These are phyloP conservation scores for Corbicula japonica DNA, from an alignment of 2,888 invertebrate genomes.

Conservation along the genomic window DNA sequence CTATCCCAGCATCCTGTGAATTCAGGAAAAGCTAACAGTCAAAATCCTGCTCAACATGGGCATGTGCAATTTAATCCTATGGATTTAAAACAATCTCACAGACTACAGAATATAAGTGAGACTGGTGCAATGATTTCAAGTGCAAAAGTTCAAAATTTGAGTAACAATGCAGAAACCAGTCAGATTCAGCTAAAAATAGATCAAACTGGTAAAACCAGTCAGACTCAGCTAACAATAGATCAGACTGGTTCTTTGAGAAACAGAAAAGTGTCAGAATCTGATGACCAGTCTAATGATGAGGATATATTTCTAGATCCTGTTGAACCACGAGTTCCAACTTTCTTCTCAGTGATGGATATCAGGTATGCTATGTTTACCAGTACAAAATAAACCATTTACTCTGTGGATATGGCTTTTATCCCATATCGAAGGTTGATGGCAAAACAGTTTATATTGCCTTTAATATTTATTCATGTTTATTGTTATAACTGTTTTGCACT, in stretches of 20 bases:
- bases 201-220: not conserved
- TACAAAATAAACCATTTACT: too few species aligned
- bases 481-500: not conserved
- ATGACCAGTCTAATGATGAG: conserved; percentile 34
- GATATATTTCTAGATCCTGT: conserved; percentile 79
- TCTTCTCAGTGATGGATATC: conserved; percentile 76
- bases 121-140: conserved; percentile 27
- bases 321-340: conserved; percentile 76
- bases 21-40: conserved; percentile 7
- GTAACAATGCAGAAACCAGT: conserved; percentile 39
- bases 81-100: conserved; percentile 32
- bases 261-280: conserved; percentile 9
- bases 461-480: too few species aligned
- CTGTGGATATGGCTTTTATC: too few species aligned
- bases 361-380: conserved; percentile 63
- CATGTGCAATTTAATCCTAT: conserved; percentile 48
- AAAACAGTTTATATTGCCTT: not conserved
- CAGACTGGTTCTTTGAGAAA: conserved; percentile 1
- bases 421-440: too few species aligned
- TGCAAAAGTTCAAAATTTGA: conserved; percentile 4
- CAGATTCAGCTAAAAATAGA: conserved; percentile 4
- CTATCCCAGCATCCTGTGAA: not conserved
- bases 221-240: not conserved
- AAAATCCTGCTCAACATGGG: conserved; percentile 4
- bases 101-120: conserved; percentile 25